phyloP scores from a whole-genome alignment of 2,888 invertebrate species.

The Cryptocephalus moraei region DNA sequence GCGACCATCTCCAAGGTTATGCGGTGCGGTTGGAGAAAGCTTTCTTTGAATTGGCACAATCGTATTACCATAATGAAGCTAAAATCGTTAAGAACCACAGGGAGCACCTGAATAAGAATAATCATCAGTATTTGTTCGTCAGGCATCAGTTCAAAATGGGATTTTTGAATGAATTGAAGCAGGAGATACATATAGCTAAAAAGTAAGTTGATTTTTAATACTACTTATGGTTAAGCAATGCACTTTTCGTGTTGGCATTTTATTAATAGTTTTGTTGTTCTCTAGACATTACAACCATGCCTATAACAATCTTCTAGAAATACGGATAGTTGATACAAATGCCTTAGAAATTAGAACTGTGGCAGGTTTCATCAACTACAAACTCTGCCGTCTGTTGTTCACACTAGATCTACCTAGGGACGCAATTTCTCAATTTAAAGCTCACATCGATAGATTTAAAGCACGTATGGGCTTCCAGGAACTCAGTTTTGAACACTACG shows the following conservation, averaged over 20 bases:
- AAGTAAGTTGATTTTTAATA: constrained; percentile 42
- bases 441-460: constrained; percentile 85
- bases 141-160: constrained; percentile 96
- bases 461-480: constrained; percentile 71
- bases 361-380: constrained; percentile 93
- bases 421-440: constrained; percentile 88
- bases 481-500: constrained; percentile 86
- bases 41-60: constrained; percentile 86
- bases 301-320: constrained; percentile 82
- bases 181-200: constrained; percentile 77
- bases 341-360: constrained; percentile 87
- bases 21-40: constrained; percentile 79
- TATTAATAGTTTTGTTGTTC: constrained; percentile 8
- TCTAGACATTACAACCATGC: constrained; percentile 73
- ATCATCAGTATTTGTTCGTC: constrained; percentile 86
- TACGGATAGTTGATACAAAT: constrained; percentile 82
- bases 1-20: constrained; percentile 62
- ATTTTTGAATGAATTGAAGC: constrained; percentile 87
- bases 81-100: constrained; percentile 79
- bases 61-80: constrained; percentile 84
- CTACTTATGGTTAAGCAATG: background rate
- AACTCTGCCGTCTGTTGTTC: constrained; percentile 87
- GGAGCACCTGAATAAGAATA: constrained; percentile 82
- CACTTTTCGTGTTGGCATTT: background rate
- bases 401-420: constrained; percentile 82